Percentiles rank a stretch among this genome's conserved stretches.
Evolutionary conservation across 2,888 invertebrate species (phyloP).

Genomic region (Athalia rosae): DNA sequence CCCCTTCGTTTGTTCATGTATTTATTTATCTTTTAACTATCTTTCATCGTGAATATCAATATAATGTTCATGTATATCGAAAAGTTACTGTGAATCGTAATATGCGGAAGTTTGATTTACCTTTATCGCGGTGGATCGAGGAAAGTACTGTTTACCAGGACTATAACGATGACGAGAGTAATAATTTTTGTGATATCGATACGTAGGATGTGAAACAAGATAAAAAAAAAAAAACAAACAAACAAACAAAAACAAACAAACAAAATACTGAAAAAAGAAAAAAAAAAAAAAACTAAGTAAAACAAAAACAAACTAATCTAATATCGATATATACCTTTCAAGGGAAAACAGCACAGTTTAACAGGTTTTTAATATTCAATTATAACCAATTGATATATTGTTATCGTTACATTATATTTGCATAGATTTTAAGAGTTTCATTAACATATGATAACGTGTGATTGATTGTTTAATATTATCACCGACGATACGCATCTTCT

Average conservation of each 20-base stretch:
- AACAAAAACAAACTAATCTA: not conserved
- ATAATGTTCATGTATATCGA: not conserved
- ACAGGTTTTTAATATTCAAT: slow-evolving; percentile 44
- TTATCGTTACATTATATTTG: not conserved
- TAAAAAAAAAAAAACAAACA: not conserved
- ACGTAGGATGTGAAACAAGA: slow-evolving; percentile 37
- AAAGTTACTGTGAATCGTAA: slow-evolving; percentile 31
- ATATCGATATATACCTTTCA: slow-evolving; percentile 13
- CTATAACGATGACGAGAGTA: slow-evolving; percentile 18
- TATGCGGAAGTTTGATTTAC: slow-evolving; percentile 34
- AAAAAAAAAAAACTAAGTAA: slow-evolving; percentile 1
- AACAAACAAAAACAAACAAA: not conserved
- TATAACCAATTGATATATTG: slow-evolving; percentile 18
- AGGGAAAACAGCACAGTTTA: slow-evolving; percentile 38
- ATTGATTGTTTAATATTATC: too few species aligned
- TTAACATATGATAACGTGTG: not conserved
- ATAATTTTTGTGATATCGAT: slow-evolving; percentile 34
- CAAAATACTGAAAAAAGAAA: slow-evolving; percentile 11
- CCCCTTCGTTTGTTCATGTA: not conserved
- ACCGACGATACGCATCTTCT: too few species aligned
- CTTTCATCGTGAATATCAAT: not conserved
- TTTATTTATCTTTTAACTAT: not conserved
- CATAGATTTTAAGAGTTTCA: not conserved
- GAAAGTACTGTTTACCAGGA: slow-evolving; percentile 33
- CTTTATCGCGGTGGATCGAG: slow-evolving; percentile 32